Evolutionary conservation across 2,888 invertebrate species (phyloP).

Genomic region (Eupithecia exiguata): DNA sequence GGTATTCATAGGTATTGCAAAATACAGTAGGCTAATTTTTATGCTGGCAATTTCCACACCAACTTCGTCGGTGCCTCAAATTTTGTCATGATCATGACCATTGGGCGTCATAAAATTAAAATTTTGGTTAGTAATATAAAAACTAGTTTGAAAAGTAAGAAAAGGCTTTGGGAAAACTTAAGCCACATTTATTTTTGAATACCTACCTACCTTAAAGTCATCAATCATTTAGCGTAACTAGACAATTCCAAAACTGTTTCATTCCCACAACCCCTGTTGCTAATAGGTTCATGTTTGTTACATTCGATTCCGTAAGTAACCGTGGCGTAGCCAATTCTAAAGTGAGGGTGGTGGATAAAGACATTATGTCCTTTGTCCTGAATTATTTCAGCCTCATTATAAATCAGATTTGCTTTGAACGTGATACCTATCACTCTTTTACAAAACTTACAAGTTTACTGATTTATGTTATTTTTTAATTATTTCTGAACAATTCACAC

Average conservation of each 20-base stretch:
- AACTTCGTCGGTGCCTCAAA: not conserved
- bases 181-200: not conserved
- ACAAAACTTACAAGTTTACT: not conserved
- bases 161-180: not conserved
- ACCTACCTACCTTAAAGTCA: not conserved
- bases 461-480: no score
- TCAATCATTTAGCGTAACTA: slow-evolving; percentile 22
- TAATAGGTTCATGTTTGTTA: slow-evolving; percentile 49
- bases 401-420: slow-evolving; percentile 5
- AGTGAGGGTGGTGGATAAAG: slow-evolving; percentile 61
- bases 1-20: not conserved
- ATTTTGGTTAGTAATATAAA: not conserved
- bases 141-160: not conserved
- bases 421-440: not conserved
- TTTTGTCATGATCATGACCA: not conserved
- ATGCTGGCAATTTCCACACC: not conserved
- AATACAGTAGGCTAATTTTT: not conserved
- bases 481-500: no score
- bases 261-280: slow-evolving; percentile 46
- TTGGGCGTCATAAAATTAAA: not conserved
- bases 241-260: slow-evolving; percentile 28
- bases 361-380: slow-evolving; percentile 52
- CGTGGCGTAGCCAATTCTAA: slow-evolving; percentile 59
- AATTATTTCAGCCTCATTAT: slow-evolving; percentile 14
- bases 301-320: slow-evolving; percentile 57